A percentile compares a stretch with the other conserved stretches of the same genome.
Conservation (phyloP, 2,888 invertebrate genomes). For the Apotomis turbidana region DNA sequence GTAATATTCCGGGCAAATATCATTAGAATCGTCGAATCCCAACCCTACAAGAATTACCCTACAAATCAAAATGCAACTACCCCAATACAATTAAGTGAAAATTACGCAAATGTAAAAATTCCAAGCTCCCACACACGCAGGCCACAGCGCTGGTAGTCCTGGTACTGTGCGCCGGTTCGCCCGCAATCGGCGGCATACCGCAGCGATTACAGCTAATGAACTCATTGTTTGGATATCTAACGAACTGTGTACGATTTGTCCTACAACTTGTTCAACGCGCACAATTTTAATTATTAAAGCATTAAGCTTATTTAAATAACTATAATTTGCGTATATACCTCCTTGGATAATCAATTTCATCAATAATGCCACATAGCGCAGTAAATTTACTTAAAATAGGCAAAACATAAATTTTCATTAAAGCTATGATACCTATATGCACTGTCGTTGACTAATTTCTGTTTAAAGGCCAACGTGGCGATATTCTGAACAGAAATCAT, state of each 20-base stretch:
- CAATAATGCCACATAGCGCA: no score
- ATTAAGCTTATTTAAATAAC: no score
- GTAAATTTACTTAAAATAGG: no score
- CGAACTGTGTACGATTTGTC: slow-evolving; percentile 69
- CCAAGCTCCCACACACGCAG: slow-evolving; percentile 20
- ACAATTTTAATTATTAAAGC: background rate
- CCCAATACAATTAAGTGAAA: slow-evolving; percentile 27
- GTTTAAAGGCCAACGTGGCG: no score
- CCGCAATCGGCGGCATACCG: slow-evolving; percentile 58
- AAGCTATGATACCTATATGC: no score
- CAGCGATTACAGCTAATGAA: slow-evolving; percentile 80
- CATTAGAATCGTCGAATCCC: no score
- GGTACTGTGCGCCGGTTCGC: slow-evolving; percentile 43
- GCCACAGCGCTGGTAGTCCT: slow-evolving; percentile 7
- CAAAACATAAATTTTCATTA: no score
- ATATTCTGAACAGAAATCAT: no score
- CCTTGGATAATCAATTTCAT: no score
- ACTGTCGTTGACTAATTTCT: no score
- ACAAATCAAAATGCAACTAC: background rate
- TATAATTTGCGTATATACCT: no score
- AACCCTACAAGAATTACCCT: background rate
- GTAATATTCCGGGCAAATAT: no score
- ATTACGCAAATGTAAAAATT: slow-evolving; percentile 30
- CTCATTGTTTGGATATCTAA: slow-evolving; percentile 80
- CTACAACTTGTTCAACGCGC: slow-evolving; percentile 44